These are phyloP conservation scores for Nymphicus hollandicus DNA, from an alignment of 2,113 vertebrate genomes.

Conservation along the genomic window DNA sequence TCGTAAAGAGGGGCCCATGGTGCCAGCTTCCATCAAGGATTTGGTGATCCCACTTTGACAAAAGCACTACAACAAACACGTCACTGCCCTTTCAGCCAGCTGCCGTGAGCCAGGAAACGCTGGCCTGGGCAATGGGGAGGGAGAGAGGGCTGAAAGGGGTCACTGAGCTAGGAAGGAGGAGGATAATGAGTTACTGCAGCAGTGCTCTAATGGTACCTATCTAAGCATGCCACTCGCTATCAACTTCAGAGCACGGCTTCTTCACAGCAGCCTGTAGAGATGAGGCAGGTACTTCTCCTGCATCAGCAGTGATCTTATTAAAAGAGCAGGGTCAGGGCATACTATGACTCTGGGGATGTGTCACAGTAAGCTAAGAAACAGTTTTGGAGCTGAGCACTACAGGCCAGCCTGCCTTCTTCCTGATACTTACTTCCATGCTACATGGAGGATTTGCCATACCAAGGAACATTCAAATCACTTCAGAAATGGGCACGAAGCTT, in stretches of 20 bases:
- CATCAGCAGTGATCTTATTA: background rate
- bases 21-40: background rate
- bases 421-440: background rate
- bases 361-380: background rate
- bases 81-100: slow-evolving; percentile 19
- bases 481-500: background rate
- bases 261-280: background rate
- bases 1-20: background rate
- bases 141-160: background rate
- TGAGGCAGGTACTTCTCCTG: background rate
- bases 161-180: background rate
- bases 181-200: background rate
- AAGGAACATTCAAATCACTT: background rate
- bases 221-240: background rate
- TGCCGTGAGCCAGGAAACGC: background rate
- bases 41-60: background rate
- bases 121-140: background rate
- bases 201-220: background rate
- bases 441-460: background rate
- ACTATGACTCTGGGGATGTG: background rate
- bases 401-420: background rate
- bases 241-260: background rate
- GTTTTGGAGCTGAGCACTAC: background rate
- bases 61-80: background rate
- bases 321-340: background rate